Evolutionary conservation across 2,113 vertebrate species (phyloP).

Genomic region (Osmerus eperlanus): DNA sequence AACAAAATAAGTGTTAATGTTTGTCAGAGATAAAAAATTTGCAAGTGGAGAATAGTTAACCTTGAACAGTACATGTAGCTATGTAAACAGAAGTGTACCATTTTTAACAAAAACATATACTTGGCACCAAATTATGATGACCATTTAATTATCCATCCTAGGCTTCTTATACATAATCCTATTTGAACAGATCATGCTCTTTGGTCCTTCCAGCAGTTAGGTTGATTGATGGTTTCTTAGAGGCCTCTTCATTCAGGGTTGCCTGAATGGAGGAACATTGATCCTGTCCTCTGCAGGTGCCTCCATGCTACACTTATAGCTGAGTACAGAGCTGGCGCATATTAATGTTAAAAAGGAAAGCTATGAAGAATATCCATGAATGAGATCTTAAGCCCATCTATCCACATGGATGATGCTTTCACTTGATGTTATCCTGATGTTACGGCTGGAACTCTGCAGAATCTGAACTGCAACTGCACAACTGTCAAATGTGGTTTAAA

Average conservation of each 20-base stretch:
- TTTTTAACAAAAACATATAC: not conserved
- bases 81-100: too few relatives aligned
- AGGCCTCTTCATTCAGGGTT: not conserved
- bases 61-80: too few relatives aligned
- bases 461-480: too few relatives aligned
- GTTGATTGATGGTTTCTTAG: not conserved
- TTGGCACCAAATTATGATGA: not conserved
- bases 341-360: not conserved
- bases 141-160: not conserved
- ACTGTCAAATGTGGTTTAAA: too few relatives aligned
- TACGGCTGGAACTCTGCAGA: too few relatives aligned
- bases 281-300: not conserved
- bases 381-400: too few relatives aligned
- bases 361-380: not conserved
- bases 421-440: too few relatives aligned
- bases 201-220: not conserved
- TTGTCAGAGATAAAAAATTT: too few relatives aligned
- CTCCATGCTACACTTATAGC: not conserved
- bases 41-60: too few relatives aligned
- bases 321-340: not conserved
- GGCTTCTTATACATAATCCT: not conserved
- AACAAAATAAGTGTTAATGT: too few relatives aligned
- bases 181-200: slow-evolving; percentile 11
- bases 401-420: too few relatives aligned
- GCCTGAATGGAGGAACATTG: not conserved